Base-by-base conservation (phyloP, 2,888 invertebrate species). In the Agrenia bidenticulata region DNA sequence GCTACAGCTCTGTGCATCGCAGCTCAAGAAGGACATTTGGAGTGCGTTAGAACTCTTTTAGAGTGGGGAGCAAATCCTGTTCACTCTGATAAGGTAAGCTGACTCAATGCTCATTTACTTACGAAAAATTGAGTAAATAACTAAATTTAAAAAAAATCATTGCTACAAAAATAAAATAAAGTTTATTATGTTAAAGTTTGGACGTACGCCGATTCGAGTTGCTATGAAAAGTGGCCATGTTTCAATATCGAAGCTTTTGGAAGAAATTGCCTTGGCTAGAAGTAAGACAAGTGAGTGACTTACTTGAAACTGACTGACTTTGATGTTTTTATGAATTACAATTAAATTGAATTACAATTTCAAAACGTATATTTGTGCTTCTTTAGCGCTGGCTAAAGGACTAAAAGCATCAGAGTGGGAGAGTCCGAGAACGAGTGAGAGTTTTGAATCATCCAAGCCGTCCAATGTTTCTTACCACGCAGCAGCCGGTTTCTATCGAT, bases 1-100 rank as follows among this genome's bases (percentile, higher is more conserved):
- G 96, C 96, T 54, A 95, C 96, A 15, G 94, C 96, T 9, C 83
- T 97, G 68, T 81, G 94, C 77, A 95, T 97, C 64, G 95, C 96
- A 0, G 92, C 96, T 0, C 96, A 96, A 80, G 96, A 96, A 80
- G 96, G 96, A 0, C 95, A 95, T 78, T 67, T 75, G 17, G 89
- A 90, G 69, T 95, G 95, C 77, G 96, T 96, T 0, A 83, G 90
- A 64, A 89, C 88, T 76, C 81, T 93, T 27, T 83, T 89, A 77
- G 92, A 92, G 80, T 87, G 88, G 76, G 92, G 92, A 23, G 92
- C 92, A 0, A 91, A 92, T 80, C 92, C 92, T 0, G 84, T 87
- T 77, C 92, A 92, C 77, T 90, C 90, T 0, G 70, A 67, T 51
- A 37, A 32, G 32, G 32, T 32, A 32, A 4, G 32, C n/a, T n/a